Conservation (phyloP, 92 coral and sea anemone genomes). For the Desmophyllum pertusum region DNA sequence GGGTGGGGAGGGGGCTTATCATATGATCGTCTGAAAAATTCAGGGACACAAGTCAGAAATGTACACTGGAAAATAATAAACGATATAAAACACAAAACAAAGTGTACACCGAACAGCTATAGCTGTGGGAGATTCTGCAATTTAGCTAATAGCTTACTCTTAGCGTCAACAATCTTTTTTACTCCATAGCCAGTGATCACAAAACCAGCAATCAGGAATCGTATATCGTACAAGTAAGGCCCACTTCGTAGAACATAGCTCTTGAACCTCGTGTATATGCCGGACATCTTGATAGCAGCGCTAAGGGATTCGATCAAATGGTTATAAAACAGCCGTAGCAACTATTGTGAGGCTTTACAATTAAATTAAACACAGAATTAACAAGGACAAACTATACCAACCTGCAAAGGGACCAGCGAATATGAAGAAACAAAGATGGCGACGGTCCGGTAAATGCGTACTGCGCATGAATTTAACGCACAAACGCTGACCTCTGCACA, state of each 20-base stretch:
- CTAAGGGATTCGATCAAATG: background rate
- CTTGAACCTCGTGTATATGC: slow-evolving; percentile 62
- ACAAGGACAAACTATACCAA: background rate
- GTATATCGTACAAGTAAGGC: slow-evolving; percentile 80
- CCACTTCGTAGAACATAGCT: slow-evolving; percentile 63
- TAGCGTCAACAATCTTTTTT: slow-evolving; percentile 62
- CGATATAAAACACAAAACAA: too few species aligned
- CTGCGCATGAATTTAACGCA: background rate
- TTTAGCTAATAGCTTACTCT: slow-evolving; percentile 15
- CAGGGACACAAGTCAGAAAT: too few species aligned
- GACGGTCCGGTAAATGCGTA: slow-evolving; percentile 16
- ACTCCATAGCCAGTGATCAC: slow-evolving; percentile 77
- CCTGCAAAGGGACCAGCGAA: background rate
- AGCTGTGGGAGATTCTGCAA: background rate
- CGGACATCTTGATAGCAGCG: slow-evolving; percentile 62
- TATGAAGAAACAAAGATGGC: slow-evolving; percentile 72
- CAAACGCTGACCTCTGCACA: background rate
- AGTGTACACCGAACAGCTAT: background rate
- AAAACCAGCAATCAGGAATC: slow-evolving; percentile 83
- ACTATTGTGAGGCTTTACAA: background rate
- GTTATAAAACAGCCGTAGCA: background rate
- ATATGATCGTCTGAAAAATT: too few species aligned
- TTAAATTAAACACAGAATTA: background rate
- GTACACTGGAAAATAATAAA: too few species aligned
- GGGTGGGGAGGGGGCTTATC: too few species aligned